phyloP scores from a whole-genome alignment of 2,888 invertebrate genomes.

The Erynnis tages region DNA sequence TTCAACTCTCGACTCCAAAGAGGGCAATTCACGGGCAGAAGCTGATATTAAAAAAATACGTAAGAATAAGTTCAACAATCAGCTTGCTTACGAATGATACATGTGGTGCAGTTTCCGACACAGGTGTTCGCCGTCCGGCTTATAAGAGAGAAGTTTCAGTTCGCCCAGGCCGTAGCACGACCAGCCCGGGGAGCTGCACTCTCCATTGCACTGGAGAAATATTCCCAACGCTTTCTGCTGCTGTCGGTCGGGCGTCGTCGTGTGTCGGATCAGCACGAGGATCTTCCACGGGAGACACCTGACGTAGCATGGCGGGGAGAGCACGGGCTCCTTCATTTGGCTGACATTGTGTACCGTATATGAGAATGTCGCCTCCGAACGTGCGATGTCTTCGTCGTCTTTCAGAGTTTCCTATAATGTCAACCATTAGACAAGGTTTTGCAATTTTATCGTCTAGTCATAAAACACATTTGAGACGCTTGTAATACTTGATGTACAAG shows the following conservation, averaged over 20 bases:
- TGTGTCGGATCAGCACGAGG: slow-evolving; percentile 93
- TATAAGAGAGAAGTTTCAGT: slow-evolving; percentile 92
- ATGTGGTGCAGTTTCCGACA: slow-evolving; percentile 95
- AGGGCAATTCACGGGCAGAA: too few relatives aligned
- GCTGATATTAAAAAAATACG: too few relatives aligned
- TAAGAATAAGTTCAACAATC: too few relatives aligned
- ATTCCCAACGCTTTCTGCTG: slow-evolving; percentile 89
- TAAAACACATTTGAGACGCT: too few relatives aligned
- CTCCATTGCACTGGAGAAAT: slow-evolving; percentile 97
- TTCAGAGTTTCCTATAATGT: slow-evolving; percentile 63
- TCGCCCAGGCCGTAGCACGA: slow-evolving; percentile 98
- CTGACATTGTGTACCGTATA: slow-evolving; percentile 93
- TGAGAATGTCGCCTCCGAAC: slow-evolving; percentile 96
- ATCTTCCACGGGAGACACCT: slow-evolving; percentile 99
- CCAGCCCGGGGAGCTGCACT: slow-evolving; percentile 98
- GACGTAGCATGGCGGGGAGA: slow-evolving; percentile 95
- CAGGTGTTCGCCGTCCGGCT: slow-evolving; percentile 89
- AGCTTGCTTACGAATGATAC: slow-evolving; percentile 91
- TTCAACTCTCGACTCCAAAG: too few relatives aligned
- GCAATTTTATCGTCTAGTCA: too few relatives aligned
- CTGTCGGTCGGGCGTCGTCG: slow-evolving; percentile 87
- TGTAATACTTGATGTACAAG: too few relatives aligned
- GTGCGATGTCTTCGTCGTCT: slow-evolving; percentile 89
- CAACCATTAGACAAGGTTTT: too few relatives aligned
- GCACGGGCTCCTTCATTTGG: slow-evolving; percentile 89